These are phyloP conservation scores for Talpa occidentalis DNA, from an alignment of 2,113 vertebrate genomes.

Conservation along the genomic window DNA sequence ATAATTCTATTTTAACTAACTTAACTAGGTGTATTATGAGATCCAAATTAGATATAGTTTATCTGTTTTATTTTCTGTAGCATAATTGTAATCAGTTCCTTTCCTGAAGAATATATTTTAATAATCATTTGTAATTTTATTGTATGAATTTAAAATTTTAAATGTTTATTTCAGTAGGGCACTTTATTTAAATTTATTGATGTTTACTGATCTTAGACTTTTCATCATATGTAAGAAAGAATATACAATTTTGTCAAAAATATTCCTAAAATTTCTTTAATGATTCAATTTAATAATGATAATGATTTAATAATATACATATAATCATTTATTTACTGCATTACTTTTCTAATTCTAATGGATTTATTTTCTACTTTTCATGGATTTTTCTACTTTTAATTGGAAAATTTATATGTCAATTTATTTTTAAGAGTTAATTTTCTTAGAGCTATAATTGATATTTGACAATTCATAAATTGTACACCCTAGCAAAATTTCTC, in stretches of 20 bases:
- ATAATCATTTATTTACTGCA: background rate
- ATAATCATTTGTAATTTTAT: conserved; percentile 55
- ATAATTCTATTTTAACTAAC: conserved; percentile 76
- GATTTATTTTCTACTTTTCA: background rate
- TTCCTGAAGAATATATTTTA: conserved; percentile 69
- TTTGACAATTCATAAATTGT: background rate
- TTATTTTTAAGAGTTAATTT: background rate
- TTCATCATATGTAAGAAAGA: background rate
- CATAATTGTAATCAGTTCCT: background rate
- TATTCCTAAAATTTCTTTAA: background rate
- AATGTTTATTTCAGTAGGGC: background rate
- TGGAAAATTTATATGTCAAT: background rate
- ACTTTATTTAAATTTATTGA: conserved; percentile 16
- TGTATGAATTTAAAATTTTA: conserved; percentile 24
- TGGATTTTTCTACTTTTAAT: no score
- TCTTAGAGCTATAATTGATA: background rate
- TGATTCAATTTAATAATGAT: background rate
- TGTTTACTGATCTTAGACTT: background rate
- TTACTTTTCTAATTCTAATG: background rate
- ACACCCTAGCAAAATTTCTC: no score
- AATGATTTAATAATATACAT: background rate
- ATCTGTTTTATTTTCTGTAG: conserved; percentile 70
- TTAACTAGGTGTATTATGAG: conserved; percentile 65
- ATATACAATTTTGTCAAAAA: background rate
- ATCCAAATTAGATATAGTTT: conserved; percentile 76